Evolutionary conservation across 2,113 vertebrate genomes (phyloP).

Genomic region (Amazona guildingii): DNA sequence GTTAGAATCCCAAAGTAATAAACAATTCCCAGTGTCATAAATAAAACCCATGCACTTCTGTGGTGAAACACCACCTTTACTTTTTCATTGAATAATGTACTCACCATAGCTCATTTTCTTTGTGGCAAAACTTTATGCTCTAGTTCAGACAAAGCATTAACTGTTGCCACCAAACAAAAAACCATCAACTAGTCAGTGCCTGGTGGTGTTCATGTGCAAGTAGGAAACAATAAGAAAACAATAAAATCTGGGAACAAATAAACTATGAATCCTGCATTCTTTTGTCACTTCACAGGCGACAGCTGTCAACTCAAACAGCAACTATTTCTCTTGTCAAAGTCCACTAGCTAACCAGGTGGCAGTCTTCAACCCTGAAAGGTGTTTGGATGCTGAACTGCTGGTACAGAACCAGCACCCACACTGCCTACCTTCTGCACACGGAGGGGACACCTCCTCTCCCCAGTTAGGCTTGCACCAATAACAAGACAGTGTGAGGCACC

Average conservation of each 20-base stretch:
- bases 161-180: not conserved
- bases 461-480: not conserved
- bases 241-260: not conserved
- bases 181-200: not conserved
- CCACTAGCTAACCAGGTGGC: not conserved
- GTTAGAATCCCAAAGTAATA: not conserved
- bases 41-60: not conserved
- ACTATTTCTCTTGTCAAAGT: not conserved
- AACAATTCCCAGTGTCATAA: not conserved
- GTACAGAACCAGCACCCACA: not conserved
- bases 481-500: not conserved
- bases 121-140: not conserved
- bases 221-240: not conserved
- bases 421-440: not conserved
- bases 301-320: not conserved
- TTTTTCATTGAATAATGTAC: not conserved
- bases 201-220: not conserved
- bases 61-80: not conserved
- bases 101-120: not conserved
- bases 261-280: not conserved
- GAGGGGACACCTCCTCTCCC: not conserved
- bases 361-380: not conserved
- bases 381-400: not conserved
- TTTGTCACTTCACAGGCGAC: not conserved
- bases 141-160: slow-evolving; percentile 27